Base-by-base conservation (phyloP, 1,140 invertebrate species). In the Drosophila auraria region DNA sequence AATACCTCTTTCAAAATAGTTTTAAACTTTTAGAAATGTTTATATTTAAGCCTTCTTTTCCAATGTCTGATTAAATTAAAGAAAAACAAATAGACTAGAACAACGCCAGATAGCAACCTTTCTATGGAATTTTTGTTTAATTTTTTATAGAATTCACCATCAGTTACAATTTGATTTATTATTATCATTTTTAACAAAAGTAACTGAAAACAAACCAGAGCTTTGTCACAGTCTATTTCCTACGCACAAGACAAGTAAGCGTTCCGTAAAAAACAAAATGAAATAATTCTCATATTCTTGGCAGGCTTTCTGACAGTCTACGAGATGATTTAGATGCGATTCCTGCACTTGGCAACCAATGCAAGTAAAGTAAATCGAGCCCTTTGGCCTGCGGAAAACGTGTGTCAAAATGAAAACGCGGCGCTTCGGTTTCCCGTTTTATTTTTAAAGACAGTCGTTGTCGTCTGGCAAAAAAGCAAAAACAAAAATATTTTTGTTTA, bases 401-500 rank as follows among this genome's bases (percentile, higher is more conserved):
- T 83, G 63, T 80, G 47, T 83, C 27, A 25, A 30, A 36, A 57
- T 42, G 40, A 7, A 42, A 42, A n/a, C 40, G 20, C 36, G 54
- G 57, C 49, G 54, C 33, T 11, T 42, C 40, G 45, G 33, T 12
- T 38, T 49, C 11, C 12, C 44, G 30, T 59, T 71, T 71, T 74
- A 50, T 63, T 74, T 65, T 64, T 40, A 38, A 45, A 60, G 36
- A 6, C 57, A 4, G 30, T 49, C 56, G 25, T 7, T 54, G 17
- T 14, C 5, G 14, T 42, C 40, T 57, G 54, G 20, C 0, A 20
- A 56, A 58, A 51, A 65, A 59, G 30, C 53, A 72, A 82, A 56
- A 73, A 86, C 64, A 84, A 84, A 74, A 84, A 84, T 86, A 87
- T 86, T 87, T 64, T 87, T 86, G 82, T 86, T 87, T 86, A 82